Conservation (phyloP, 2,888 invertebrate genomes). For the Parascotia fuliginaria region DNA sequence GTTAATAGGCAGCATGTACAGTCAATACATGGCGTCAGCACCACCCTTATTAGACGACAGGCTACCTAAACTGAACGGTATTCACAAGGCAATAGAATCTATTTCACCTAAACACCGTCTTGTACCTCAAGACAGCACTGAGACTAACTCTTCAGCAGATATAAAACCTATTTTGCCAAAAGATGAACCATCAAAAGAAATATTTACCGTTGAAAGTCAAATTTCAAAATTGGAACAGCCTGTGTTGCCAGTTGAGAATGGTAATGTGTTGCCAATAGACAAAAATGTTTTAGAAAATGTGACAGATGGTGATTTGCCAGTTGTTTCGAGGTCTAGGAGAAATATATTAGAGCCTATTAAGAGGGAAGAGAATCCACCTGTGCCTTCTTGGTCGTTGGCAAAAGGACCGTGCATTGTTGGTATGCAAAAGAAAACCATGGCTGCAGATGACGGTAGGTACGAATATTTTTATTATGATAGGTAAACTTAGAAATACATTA, state of each 20-base stretch:
- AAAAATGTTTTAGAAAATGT: constrained; percentile 27
- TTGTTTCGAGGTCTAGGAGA: constrained; percentile 65
- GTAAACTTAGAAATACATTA: too few species aligned
- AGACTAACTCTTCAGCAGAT: constrained; percentile 75
- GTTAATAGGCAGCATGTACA: constrained; percentile 84
- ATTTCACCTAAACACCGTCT: constrained; percentile 58
- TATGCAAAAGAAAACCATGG: constrained; percentile 64
- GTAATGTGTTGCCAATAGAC: constrained; percentile 44
- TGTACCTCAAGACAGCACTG: constrained; percentile 69
- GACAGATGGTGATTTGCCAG: constrained; percentile 62
- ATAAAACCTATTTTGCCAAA: constrained; percentile 65
- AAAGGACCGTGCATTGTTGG: constrained; percentile 75
- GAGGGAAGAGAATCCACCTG: constrained; percentile 66
- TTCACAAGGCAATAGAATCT: constrained; percentile 58
- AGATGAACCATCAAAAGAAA: constrained; percentile 50
- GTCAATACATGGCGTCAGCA: constrained; percentile 79
- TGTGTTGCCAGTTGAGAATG: constrained; percentile 52
- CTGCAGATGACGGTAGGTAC: constrained; percentile 47
- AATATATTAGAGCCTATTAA: constrained; percentile 77
- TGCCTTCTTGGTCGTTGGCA: constrained; percentile 78
- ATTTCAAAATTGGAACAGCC: constrained; percentile 64
- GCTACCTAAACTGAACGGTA: constrained; percentile 63
- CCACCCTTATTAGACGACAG: constrained; percentile 70
- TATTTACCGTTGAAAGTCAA: constrained; percentile 73
- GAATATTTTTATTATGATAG: not conserved